A percentile compares a stretch with the other conserved stretches of the same genome.
Evolutionary conservation across 1,140 invertebrate species (phyloP).

Genomic region (Papilio xuthus): DNA sequence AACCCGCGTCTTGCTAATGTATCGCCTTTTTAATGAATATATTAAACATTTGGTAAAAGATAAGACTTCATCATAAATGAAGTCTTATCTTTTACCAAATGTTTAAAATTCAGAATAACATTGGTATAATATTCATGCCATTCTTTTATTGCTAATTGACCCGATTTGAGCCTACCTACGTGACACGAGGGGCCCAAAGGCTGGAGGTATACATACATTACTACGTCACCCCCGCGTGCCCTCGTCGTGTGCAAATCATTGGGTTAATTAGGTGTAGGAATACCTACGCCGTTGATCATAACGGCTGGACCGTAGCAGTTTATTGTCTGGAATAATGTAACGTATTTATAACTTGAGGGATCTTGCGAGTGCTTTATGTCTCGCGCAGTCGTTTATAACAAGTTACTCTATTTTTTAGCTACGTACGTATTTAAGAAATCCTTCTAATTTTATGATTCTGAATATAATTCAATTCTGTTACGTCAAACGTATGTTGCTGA

Average conservation of each 20-base stretch:
- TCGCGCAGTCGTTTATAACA: background rate
- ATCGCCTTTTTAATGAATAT: background rate
- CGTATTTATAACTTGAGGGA: slow-evolving; percentile 12
- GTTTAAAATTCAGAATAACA: background rate
- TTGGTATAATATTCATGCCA: slow-evolving; percentile 29
- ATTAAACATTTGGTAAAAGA: background rate
- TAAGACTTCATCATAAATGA: too few relatives aligned
- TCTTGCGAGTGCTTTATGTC: slow-evolving; percentile 17
- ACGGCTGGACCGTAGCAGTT: slow-evolving; percentile 19
- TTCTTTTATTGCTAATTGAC: slow-evolving; percentile 55
- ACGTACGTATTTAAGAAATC: background rate
- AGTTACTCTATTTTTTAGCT: background rate
- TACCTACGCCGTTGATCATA: slow-evolving; percentile 20
- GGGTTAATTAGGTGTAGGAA: slow-evolving; percentile 37
- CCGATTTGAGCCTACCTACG: slow-evolving; percentile 40
- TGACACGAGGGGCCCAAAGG: slow-evolving; percentile 43
- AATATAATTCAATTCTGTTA: too few relatives aligned
- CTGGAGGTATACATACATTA: background rate
- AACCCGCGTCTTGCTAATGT: background rate
- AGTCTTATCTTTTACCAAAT: background rate
- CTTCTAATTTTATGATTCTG: too few relatives aligned
- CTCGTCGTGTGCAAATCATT: slow-evolving; percentile 35
- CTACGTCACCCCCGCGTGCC: background rate
- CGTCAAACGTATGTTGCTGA: too few relatives aligned
- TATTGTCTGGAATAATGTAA: slow-evolving; percentile 32